Base-by-base conservation (phyloP, 2,113 vertebrate species). In the Eptesicus fuscus region DNA sequence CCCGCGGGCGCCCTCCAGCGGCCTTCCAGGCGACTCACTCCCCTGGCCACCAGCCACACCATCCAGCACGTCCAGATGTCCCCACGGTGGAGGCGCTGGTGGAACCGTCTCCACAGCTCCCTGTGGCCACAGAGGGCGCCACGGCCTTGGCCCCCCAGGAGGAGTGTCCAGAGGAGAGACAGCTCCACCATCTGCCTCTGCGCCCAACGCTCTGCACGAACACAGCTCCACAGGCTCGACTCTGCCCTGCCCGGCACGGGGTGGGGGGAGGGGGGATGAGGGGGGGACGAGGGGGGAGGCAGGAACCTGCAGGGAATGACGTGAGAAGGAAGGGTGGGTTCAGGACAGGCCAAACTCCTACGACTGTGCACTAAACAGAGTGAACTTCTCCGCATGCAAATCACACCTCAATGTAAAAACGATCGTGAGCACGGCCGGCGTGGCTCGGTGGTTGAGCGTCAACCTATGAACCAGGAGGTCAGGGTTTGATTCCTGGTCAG, bases 81-180 rank as follows among this genome's bases (percentile, higher is more conserved):
- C 37, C 14, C 12, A 2, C 2, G 9, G 42, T 30, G 28, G 25
- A 32, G 25, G 42, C 28, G 4, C 25, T 28, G 71, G 12, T 42
- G 2, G 42, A 42, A 16, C 32, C 25, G 76, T n/a, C 49, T 5
- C 18, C 25, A 1, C 3, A 12, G 14, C 13, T 42, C 6, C 44
- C 12, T 53, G 17, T 0, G 0, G 42, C 1, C 63, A 32, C 0
- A 0, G 42, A 1, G 10, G 30, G 56, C 28, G 70, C 14, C 10
- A n/a, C 18, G 30, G n/a, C 44, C 4, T 0, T 16, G 9, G 49
- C 17, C 35, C 17, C 88, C 78, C 44, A 47, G 76, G 40, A 47
- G 51, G n/a, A 30, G 32, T 0, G n/a, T 8, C 30, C 5, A 16
- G 35, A 20, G 79, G 85, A 63, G 32, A 25, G 37, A 10, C 11